Evolutionary conservation across 2,113 vertebrate species (phyloP).

Genomic region (Lepus europaeus): DNA sequence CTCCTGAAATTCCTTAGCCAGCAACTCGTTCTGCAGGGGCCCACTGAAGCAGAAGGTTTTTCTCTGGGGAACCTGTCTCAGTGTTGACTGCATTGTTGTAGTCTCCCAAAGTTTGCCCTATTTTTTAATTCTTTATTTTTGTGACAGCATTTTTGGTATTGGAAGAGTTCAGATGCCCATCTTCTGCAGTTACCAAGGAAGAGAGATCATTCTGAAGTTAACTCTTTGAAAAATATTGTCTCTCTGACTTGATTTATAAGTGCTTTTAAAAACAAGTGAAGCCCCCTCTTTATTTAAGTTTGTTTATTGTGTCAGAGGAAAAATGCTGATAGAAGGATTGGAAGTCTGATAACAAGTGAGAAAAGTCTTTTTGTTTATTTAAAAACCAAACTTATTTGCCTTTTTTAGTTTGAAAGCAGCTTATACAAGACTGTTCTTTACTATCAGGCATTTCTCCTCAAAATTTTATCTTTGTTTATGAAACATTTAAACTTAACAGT

Average conservation of each 20-base stretch:
- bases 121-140: conserved; percentile 83
- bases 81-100: conserved; percentile 85
- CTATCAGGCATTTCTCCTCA: conserved; percentile 75
- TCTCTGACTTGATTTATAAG: conserved; percentile 86
- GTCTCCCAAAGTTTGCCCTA: conserved; percentile 86
- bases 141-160: conserved; percentile 79
- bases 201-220: conserved; percentile 75
- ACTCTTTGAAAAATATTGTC: conserved; percentile 82
- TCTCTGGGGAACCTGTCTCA: conserved; percentile 82
- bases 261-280: conserved; percentile 85
- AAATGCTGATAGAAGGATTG: conserved; percentile 78
- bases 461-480: conserved; percentile 81
- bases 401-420: conserved; percentile 83
- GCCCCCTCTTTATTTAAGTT: conserved; percentile 84
- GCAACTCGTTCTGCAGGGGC: conserved; percentile 75
- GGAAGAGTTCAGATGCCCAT: conserved; percentile 81
- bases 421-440: conserved; percentile 81
- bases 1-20: conserved; percentile 70
- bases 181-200: conserved; percentile 76
- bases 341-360: conserved; percentile 55
- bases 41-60: conserved; percentile 71
- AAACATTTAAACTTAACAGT: conserved; percentile 79
- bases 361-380: conserved; percentile 69
- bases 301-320: conserved; percentile 79
- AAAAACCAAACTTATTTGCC: conserved; percentile 73